A percentile compares a stretch with the other conserved stretches of the same genome.
These are phyloP conservation scores for Mythimna albipuncta DNA, from an alignment of 2,888 invertebrate genomes.

Conservation along the genomic window DNA sequence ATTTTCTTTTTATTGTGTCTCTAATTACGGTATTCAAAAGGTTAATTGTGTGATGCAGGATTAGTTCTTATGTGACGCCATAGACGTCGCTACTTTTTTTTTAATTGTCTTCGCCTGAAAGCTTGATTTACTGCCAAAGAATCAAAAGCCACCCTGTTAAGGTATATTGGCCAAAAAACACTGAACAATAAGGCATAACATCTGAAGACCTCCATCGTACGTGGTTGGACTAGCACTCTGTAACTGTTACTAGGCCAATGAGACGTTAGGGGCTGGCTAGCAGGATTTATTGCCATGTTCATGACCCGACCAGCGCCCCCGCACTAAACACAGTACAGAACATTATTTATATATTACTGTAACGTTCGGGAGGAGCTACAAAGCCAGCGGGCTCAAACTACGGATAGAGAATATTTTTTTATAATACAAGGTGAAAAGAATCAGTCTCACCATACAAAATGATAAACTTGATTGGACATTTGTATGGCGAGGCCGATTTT, in stretches of 20 bases:
- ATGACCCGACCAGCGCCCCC: constrained; percentile 49
- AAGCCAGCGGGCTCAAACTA: constrained; percentile 17
- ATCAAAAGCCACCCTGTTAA: not conserved
- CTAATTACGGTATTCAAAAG: too few relatives aligned
- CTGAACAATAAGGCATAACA: constrained; percentile 3
- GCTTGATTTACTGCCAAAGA: not conserved
- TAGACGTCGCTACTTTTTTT: too few relatives aligned
- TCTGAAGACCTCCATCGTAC: constrained; percentile 10
- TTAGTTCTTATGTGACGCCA: too few relatives aligned
- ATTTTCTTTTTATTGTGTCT: too few relatives aligned
- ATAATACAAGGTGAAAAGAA: too few relatives aligned
- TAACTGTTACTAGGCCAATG: constrained; percentile 54
- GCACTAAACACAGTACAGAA: constrained; percentile 54
- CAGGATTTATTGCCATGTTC: constrained; percentile 59
- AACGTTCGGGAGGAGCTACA: constrained; percentile 9
- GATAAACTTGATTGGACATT: too few relatives aligned
- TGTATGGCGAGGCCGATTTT: too few relatives aligned
- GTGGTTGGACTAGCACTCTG: constrained; percentile 32
- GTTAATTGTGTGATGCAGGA: too few relatives aligned
- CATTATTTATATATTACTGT: constrained; percentile 62
- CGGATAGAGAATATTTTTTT: too few relatives aligned
- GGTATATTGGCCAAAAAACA: not conserved
- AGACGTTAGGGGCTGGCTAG: constrained; percentile 49
- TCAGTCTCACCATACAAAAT: too few relatives aligned
- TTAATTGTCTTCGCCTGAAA: not conserved